A percentile compares a stretch with the other conserved stretches of the same genome.
Evolutionary conservation across 2,113 vertebrate species (phyloP).

Genomic region (Myotis brandtii): DNA sequence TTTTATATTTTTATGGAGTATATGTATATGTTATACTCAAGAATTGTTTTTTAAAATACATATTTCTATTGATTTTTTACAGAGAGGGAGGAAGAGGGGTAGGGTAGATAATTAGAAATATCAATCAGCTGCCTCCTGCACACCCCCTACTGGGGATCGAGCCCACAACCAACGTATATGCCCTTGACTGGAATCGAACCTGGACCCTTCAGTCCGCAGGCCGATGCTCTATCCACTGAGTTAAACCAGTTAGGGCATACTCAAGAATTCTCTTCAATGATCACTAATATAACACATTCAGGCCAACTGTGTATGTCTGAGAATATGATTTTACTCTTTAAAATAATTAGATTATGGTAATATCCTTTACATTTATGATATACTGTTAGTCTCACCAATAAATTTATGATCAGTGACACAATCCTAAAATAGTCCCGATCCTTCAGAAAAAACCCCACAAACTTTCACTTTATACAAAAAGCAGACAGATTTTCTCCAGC

Average conservation of each 20-base stretch:
- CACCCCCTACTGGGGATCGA: too few species aligned
- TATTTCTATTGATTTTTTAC: too few species aligned
- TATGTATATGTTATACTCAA: not conserved
- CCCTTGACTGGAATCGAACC: too few species aligned
- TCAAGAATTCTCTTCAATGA: not conserved
- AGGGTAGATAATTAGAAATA: too few species aligned
- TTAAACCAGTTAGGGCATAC: not conserved
- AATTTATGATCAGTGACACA: not conserved
- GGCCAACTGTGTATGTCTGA: not conserved
- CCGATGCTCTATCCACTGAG: too few species aligned
- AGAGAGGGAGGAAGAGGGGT: too few species aligned
- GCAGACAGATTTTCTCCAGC: not conserved
- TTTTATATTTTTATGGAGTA: not conserved
- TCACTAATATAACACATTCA: not conserved
- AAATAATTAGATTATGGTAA: not conserved
- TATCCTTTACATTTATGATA: not conserved
- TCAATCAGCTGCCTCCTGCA: too few species aligned
- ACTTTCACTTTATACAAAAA: not conserved
- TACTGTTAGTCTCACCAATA: not conserved
- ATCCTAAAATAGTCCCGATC: not conserved
- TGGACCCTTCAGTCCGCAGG: too few species aligned
- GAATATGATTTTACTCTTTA: slow-evolving; percentile 2
- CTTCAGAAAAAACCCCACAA: not conserved
- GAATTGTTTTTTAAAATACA: too few species aligned
- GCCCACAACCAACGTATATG: too few species aligned